Evolutionary conservation across 2,113 vertebrate species (phyloP).

Genomic region (Cynocephalus volans): DNA sequence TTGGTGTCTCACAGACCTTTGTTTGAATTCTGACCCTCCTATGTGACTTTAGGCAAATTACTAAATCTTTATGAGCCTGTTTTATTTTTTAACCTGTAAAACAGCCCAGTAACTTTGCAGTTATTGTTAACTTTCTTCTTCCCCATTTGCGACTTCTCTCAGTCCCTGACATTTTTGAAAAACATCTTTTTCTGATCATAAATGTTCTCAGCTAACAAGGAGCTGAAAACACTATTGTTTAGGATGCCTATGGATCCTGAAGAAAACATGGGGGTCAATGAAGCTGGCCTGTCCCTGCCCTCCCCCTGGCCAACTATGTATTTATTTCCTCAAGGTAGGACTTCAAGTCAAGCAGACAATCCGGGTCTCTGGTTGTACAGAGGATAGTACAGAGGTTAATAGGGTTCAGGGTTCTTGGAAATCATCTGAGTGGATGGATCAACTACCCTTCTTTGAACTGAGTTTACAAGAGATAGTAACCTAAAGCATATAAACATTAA

Average conservation of each 20-base stretch:
- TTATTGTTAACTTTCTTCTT: conserved; percentile 37
- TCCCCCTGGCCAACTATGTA: not conserved
- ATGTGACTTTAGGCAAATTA: conserved; percentile 20
- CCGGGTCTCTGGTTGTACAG: not conserved
- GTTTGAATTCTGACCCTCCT: conserved; percentile 29
- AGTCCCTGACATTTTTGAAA: conserved; percentile 22
- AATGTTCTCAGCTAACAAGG: conserved; percentile 34
- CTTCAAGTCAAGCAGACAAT: not conserved
- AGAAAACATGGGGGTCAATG: not conserved
- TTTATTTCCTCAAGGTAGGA: conserved; percentile 7
- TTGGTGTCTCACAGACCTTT: not conserved
- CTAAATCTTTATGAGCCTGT: not conserved
- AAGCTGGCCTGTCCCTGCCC: not conserved
- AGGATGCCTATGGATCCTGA: not conserved
- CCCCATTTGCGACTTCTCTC: not conserved
- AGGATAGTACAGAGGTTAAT: not conserved
- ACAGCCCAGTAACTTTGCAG: not conserved
- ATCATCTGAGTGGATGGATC: not conserved
- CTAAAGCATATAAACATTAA: conserved; percentile 32
- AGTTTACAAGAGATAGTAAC: conserved; percentile 65
- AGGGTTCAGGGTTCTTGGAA: not conserved
- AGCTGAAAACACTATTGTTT: not conserved
- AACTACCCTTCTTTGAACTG: not conserved
- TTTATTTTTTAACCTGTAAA: conserved; percentile 47
- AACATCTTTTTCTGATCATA: conserved; percentile 37